Conservation (phyloP, 2,888 invertebrate genomes). For the Proisotoma minuta region DNA sequence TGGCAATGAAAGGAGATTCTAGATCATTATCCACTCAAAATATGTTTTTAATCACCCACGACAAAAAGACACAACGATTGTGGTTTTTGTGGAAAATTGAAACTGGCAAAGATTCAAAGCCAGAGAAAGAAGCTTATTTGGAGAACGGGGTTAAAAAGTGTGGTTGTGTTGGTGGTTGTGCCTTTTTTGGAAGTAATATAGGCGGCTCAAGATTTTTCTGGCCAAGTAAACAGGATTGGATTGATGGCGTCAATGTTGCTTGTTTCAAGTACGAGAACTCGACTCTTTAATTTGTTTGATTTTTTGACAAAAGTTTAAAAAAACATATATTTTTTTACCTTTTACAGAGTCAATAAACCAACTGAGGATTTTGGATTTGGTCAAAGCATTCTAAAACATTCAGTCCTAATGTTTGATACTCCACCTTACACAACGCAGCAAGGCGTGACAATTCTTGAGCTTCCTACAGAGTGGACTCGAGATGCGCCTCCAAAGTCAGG, state of each 20-base stretch:
- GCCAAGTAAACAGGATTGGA: constrained; percentile 71
- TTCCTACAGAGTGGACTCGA: constrained; percentile 46
- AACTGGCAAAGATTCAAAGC: constrained; percentile 55
- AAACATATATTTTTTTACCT: constrained; percentile 1
- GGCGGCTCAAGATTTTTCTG: constrained; percentile 86
- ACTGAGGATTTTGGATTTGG: constrained; percentile 86
- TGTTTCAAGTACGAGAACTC: constrained; percentile 58
- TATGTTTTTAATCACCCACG: constrained; percentile 75
- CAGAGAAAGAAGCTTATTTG: constrained; percentile 50
- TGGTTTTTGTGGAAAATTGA: constrained; percentile 91
- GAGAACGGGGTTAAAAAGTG: constrained; percentile 60
- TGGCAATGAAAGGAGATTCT: constrained; percentile 74
- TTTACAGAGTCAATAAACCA: constrained; percentile 63
- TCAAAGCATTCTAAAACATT: constrained; percentile 83
- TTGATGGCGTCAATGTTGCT: constrained; percentile 77
- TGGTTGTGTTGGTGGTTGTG: constrained; percentile 92
- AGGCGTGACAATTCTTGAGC: constrained; percentile 63
- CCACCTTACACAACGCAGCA: constrained; percentile 75
- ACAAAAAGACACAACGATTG: constrained; percentile 75
- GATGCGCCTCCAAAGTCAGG: constrained; percentile 31
- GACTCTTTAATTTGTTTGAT: no score
- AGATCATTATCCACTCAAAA: constrained; percentile 57
- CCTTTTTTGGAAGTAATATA: constrained; percentile 87
- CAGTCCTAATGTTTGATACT: constrained; percentile 82
- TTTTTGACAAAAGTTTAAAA: not conserved